Conservation (phyloP, 2,113 vertebrate species). For the Myotis yumanensis region DNA sequence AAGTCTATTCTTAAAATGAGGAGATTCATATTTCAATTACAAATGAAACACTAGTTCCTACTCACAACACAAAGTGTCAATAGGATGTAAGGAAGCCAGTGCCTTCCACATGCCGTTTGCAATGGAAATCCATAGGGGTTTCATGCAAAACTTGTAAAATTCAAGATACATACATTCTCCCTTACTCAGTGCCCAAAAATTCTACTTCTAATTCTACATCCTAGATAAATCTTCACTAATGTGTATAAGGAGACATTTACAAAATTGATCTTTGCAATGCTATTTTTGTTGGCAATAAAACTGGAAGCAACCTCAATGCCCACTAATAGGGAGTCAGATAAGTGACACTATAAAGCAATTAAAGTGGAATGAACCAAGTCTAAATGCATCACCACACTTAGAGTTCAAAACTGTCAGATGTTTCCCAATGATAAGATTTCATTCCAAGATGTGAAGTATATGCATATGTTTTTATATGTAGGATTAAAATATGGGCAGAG, state of each 20-base stretch:
- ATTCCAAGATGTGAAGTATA: slow-evolving; percentile 5
- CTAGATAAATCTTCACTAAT: not conserved
- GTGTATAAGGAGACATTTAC: not conserved
- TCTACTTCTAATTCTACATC: not conserved
- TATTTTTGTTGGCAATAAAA: slow-evolving; percentile 56
- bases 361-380: slow-evolving; percentile 15
- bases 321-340: slow-evolving; percentile 19
- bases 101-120: not conserved
- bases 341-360: slow-evolving; percentile 18
- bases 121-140: not conserved
- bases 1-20: not conserved
- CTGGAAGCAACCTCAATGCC: slow-evolving; percentile 34
- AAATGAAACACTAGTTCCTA: not conserved
- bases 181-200: not conserved
- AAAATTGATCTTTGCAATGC: not conserved
- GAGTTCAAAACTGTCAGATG: not conserved
- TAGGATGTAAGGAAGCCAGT: not conserved
- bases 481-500: not conserved
- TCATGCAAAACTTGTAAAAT: not conserved
- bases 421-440: not conserved
- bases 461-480: not conserved
- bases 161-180: not conserved
- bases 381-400: not conserved
- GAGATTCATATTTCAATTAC: slow-evolving; percentile 2
- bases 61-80: not conserved